These are phyloP conservation scores for Endomychus coccineus DNA, from an alignment of 2,888 invertebrate genomes.

Conservation along the genomic window DNA sequence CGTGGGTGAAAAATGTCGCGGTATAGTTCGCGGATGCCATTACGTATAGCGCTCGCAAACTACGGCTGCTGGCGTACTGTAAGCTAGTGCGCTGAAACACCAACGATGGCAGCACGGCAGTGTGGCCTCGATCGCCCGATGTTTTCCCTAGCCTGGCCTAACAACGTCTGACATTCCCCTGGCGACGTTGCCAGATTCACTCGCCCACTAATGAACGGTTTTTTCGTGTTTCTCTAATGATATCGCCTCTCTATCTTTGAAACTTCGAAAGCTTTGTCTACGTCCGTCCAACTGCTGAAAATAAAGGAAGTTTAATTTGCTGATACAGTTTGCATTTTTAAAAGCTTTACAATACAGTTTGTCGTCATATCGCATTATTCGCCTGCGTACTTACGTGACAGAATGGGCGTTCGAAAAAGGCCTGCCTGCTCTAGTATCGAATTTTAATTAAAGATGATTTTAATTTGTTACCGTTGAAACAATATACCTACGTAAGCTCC, in stretches of 20 bases:
- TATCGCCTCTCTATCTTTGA: conserved; percentile 3
- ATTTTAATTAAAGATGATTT: too few relatives aligned
- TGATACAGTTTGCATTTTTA: conserved; percentile 2
- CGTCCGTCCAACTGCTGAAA: conserved; percentile 3
- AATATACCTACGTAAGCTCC: too few relatives aligned
- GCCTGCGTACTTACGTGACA: conserved; percentile 1
- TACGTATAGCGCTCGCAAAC: conserved; percentile 9
- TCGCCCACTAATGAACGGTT: conserved; percentile 10
- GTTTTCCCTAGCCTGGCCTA: conserved; percentile 39
- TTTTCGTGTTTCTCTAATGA: conserved; percentile 8
- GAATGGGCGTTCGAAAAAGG: background rate
- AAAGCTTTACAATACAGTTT: background rate
- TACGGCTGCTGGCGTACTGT: conserved; percentile 29
- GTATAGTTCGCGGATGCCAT: conserved; percentile 74
- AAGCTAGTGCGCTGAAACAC: conserved; percentile 26
- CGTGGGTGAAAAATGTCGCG: conserved; percentile 89
- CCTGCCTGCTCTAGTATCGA: conserved; percentile 3
- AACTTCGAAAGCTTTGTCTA: background rate
- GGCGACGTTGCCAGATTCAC: conserved; percentile 27
- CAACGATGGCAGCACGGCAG: conserved; percentile 31
- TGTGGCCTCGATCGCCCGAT: conserved; percentile 38
- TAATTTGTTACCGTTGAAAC: too few relatives aligned
- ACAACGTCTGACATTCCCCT: conserved; percentile 41
- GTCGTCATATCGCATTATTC: too few relatives aligned
- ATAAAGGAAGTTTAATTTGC: conserved; percentile 9